Percentiles rank a stretch among this genome's conserved stretches.
Evolutionary conservation across 2,797 vertebrate genomes (phyloP).

Genomic region (Clangula hyemalis): DNA sequence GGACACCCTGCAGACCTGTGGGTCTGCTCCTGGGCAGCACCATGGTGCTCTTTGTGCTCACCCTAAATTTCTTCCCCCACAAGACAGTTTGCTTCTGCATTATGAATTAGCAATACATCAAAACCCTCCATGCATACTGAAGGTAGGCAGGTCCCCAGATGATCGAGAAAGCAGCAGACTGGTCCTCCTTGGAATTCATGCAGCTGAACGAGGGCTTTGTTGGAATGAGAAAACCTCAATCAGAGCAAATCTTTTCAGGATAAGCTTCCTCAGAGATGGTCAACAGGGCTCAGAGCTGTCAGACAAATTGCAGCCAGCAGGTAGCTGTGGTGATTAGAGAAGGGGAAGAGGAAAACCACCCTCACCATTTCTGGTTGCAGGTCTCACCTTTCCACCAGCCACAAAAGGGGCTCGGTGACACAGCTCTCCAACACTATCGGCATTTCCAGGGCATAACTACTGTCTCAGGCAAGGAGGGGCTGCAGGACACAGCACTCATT

Average conservation of each 20-base stretch:
- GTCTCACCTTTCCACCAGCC: not conserved
- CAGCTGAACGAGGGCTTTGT: constrained; percentile 25
- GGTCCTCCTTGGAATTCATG: not conserved
- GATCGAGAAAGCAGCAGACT: not conserved
- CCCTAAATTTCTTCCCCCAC: not conserved
- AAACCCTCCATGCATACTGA: not conserved
- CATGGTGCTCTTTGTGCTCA: not conserved
- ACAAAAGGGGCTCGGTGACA: not conserved
- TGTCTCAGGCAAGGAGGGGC: not conserved
- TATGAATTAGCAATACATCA: not conserved
- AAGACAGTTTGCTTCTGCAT: not conserved
- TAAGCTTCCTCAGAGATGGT: constrained; percentile 45
- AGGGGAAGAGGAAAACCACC: not conserved
- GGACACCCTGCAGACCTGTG: not conserved
- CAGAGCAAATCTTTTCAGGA: no score
- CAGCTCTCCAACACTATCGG: not conserved
- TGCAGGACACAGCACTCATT: not conserved
- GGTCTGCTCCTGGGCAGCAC: not conserved
- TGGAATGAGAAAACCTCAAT: constrained; percentile 51
- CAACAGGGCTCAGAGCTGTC: not conserved
- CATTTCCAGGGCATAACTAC: not conserved
- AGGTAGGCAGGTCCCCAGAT: not conserved
- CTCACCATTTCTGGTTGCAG: not conserved
- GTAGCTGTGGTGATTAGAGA: not conserved
- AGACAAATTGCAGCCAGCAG: not conserved